Base-by-base conservation (phyloP, 2,113 vertebrate genomes). In the Platycercus adscitus region DNA sequence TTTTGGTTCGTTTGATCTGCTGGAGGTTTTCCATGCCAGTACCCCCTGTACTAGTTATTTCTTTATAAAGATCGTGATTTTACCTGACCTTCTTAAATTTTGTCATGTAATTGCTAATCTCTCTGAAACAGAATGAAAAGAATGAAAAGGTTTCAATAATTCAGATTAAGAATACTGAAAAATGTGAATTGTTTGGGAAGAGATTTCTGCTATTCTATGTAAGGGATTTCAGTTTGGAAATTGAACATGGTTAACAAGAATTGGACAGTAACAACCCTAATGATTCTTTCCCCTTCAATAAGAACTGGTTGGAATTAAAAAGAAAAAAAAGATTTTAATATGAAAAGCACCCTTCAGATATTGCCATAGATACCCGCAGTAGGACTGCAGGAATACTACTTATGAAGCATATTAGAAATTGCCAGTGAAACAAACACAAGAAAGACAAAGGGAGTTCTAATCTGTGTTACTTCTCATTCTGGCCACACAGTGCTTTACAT, bases 321-420 rank as follows among this genome's bases (percentile, higher is more conserved):
- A 1, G 3, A 58, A 58, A 33, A 21, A 13, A 33, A 25, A 21
- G 0, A 17, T 23, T 52, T 70, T 64, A 49, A 12, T 29, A 37
- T 41, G 50, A 63, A 23, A 58, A 65, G 4, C 13, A 46, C 12
- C 17, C 16, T 69, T 83, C 20, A 43, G 12, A 24, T 90, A 52
- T 39, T 13, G 3, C 18, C 39, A n/a, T 4, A 60, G 35, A 50
- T 16, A 68, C 61, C 28, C 33, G 37, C 33, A 76, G 26, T 21
- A 43, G 39, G 58, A 53, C 21, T 80, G 17, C 41, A 80, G 13
- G 33, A 87, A 13, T 64, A 44, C 25, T 64, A 8, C 66, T 71
- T 71, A 47, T 68, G 39, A 49, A 91, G 14, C 28, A 55, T 75
- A 55, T 79, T 33, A 49, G 78, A 92, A 78, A 68, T 65, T 78